These are phyloP conservation scores for Oncorhynchus keta DNA, from an alignment of 2,113 vertebrate species.

Conservation along the genomic window DNA sequence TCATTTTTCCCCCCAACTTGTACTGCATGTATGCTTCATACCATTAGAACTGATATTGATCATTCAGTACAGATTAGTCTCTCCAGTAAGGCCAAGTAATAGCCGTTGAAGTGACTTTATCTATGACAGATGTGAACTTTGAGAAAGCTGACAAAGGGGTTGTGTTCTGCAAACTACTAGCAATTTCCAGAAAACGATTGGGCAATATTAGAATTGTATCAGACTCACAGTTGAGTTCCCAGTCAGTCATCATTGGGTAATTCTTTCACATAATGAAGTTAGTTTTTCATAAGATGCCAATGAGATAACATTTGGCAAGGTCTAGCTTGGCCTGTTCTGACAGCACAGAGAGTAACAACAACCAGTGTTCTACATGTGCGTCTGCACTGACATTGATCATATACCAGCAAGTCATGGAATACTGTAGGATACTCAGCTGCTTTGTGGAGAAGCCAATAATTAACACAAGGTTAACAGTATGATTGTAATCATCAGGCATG, in stretches of 20 bases:
- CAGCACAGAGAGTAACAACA: not conserved
- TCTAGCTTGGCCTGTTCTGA: slow-evolving; percentile 14
- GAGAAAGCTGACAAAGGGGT: slow-evolving; percentile 39
- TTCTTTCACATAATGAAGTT: slow-evolving; percentile 27
- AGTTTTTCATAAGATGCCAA: slow-evolving; percentile 13
- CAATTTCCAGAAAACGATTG: slow-evolving; percentile 48
- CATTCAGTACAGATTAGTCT: slow-evolving; percentile 15
- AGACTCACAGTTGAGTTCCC: slow-evolving; percentile 11
- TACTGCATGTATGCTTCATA: slow-evolving; percentile 12
- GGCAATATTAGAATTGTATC: slow-evolving; percentile 33
- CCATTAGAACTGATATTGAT: slow-evolving; percentile 15
- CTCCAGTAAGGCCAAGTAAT: not conserved
- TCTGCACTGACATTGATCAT: not conserved
- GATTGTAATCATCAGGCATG: too few species aligned
- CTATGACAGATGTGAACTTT: slow-evolving; percentile 15
- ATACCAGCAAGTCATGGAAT: too few species aligned
- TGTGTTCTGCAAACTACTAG: slow-evolving; percentile 50
- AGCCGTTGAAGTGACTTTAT: slow-evolving; percentile 18
- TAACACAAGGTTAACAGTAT: too few species aligned
- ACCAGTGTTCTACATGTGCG: not conserved
- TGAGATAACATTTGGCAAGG: slow-evolving; percentile 28
- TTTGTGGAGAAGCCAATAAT: too few species aligned
- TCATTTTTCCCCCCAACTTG: not conserved
- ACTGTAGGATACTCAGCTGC: too few species aligned
- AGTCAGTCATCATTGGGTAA: slow-evolving; percentile 24